A percentile compares a stretch with the other conserved stretches of the same genome.
Conservation (phyloP, 1,140 invertebrate species). For the Spodoptera frugiperda region DNA sequence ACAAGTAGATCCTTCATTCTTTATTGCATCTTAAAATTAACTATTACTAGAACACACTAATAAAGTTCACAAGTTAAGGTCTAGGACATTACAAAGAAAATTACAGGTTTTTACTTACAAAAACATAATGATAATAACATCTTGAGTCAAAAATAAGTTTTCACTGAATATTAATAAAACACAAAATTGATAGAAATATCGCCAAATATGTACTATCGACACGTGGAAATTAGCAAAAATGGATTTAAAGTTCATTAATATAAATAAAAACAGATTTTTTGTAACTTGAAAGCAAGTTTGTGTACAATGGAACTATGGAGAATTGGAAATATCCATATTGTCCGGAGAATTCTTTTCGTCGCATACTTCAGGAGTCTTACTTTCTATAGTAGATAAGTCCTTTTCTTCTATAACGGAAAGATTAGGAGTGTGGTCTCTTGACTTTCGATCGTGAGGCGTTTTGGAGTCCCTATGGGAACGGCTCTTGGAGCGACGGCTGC, state of each 20-base stretch:
- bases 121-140: constrained; percentile 1
- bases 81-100: not conserved
- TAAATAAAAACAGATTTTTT: not conserved
- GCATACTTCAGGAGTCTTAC: constrained; percentile 65
- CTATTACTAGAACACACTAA: constrained; percentile 26
- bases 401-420: constrained; percentile 71
- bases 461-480: constrained; percentile 76
- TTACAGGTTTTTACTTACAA: not conserved
- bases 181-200: not conserved
- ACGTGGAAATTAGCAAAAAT: not conserved
- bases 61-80: constrained; percentile 9
- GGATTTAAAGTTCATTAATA: not conserved
- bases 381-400: constrained; percentile 61
- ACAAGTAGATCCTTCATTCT: constrained; percentile 4
- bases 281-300: not conserved
- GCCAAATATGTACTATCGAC: not conserved
- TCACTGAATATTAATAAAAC: not conserved
- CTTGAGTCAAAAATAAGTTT: not conserved
- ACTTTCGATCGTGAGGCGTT: constrained; percentile 75
- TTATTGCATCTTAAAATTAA: constrained; percentile 34
- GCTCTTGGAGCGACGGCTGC: constrained; percentile 78
- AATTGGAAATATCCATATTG: constrained; percentile 86
- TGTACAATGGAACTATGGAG: constrained; percentile 64
- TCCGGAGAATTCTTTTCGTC: constrained; percentile 83
- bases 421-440: constrained; percentile 74